These are phyloP conservation scores for Forbesichthys agassizii DNA, from an alignment of 2,113 vertebrate species.

Conservation along the genomic window DNA sequence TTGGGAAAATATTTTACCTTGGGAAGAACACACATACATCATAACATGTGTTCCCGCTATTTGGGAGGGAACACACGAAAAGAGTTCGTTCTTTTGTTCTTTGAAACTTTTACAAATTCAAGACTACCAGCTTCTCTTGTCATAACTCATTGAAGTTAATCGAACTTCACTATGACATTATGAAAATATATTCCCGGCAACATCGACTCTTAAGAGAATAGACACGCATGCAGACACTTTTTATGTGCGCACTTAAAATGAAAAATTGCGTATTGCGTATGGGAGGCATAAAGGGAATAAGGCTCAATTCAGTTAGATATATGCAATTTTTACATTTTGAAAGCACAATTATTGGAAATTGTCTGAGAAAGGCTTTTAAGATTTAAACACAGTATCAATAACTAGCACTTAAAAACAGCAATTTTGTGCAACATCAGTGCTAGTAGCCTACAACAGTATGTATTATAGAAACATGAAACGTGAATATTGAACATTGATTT, in stretches of 20 bases:
- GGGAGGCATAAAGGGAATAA: not conserved
- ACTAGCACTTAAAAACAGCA: slow-evolving; percentile 19
- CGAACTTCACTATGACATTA: slow-evolving; percentile 70
- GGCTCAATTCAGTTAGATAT: not conserved
- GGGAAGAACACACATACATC: slow-evolving; percentile 69
- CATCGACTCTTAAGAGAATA: slow-evolving; percentile 60
- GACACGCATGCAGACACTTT: slow-evolving; percentile 61
- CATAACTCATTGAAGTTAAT: slow-evolving; percentile 71
- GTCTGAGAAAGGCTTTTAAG: not conserved
- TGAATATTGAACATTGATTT: too few relatives aligned
- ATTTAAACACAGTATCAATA: slow-evolving; percentile 74
- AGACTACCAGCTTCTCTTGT: slow-evolving; percentile 74
- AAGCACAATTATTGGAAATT: not conserved
- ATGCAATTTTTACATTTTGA: not conserved
- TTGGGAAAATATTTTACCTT: slow-evolving; percentile 80
- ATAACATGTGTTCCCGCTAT: slow-evolving; percentile 73
- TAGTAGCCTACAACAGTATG: too few relatives aligned
- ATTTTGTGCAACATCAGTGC: too few relatives aligned
- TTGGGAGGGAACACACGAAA: slow-evolving; percentile 58
- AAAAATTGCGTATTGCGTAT: slow-evolving; percentile 12
- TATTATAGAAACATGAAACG: too few relatives aligned
- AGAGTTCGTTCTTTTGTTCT: slow-evolving; percentile 73
- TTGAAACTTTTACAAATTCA: slow-evolving; percentile 75
- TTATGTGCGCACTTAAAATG: slow-evolving; percentile 62
- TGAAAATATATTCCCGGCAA: slow-evolving; percentile 67